These are phyloP conservation scores for Onychostoma macrolepis DNA, from an alignment of 2,113 vertebrate genomes.

Conservation along the genomic window DNA sequence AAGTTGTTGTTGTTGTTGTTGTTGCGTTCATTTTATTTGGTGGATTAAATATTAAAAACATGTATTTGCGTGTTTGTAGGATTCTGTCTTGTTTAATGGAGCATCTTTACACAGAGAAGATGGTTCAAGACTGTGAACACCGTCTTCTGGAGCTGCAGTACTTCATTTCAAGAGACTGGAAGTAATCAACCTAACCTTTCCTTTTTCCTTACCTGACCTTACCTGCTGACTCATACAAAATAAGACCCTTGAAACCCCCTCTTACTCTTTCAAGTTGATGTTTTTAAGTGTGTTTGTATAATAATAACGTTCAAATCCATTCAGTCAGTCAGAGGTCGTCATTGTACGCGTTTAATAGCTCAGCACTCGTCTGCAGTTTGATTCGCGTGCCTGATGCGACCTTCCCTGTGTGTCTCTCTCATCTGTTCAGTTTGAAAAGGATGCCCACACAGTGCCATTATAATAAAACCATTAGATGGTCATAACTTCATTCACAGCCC, in stretches of 20 bases:
- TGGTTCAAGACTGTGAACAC: slow-evolving; percentile 94
- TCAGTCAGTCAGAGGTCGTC: neutral
- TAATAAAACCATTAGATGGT: slow-evolving; percentile 44
- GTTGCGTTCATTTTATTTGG: neutral
- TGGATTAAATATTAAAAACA: neutral
- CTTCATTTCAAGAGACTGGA: slow-evolving; percentile 97
- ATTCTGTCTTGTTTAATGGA: slow-evolving; percentile 98
- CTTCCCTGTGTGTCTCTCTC: slow-evolving; percentile 2
- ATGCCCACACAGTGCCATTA: slow-evolving; percentile 20
- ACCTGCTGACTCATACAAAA: neutral
- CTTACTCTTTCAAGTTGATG: neutral
- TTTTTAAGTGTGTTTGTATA: neutral
- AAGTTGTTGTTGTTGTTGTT: too few species aligned
- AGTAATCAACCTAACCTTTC: slow-evolving; percentile 76
- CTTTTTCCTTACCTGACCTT: neutral
- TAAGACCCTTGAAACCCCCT: slow-evolving; percentile 2
- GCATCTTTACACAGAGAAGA: slow-evolving; percentile 96
- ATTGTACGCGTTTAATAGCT: neutral
- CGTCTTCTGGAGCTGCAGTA: slow-evolving; percentile 88
- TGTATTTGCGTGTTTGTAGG: slow-evolving; percentile 71
- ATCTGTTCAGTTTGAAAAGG: slow-evolving; percentile 23
- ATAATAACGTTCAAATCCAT: neutral
- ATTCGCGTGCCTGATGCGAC: slow-evolving; percentile 6
- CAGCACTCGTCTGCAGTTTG: neutral
- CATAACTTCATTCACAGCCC: slow-evolving; percentile 43